Conservation (phyloP, 1,140 invertebrate species). For the Telenomus remus region DNA sequence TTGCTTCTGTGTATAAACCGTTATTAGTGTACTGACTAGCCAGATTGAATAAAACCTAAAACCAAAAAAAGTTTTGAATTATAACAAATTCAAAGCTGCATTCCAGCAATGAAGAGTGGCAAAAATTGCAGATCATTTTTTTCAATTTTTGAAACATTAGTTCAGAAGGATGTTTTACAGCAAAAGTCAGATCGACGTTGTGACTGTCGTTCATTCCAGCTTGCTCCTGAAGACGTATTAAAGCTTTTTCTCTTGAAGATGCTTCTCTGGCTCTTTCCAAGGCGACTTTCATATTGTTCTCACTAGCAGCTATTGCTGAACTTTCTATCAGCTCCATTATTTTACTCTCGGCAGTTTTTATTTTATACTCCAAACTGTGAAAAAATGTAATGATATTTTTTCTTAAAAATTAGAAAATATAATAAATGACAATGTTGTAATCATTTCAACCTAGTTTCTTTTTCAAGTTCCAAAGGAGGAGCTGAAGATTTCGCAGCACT, state of each 20-base stretch:
- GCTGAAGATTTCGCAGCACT: constrained; percentile 71
- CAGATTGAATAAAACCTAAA: constrained; percentile 93
- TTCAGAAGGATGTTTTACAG: constrained; percentile 77
- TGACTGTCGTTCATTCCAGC: constrained; percentile 89
- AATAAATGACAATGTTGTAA: no score
- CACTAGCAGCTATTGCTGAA: constrained; percentile 71
- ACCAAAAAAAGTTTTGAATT: background rate
- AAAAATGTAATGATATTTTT: background rate
- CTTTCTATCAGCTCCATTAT: constrained; percentile 86
- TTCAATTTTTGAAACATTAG: no score
- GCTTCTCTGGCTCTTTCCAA: constrained; percentile 97
- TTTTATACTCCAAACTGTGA: constrained; percentile 87
- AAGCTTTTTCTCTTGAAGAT: constrained; percentile 90
- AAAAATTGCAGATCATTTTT: no score
- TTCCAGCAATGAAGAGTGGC: no score
- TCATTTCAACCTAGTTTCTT: constrained; percentile 81
- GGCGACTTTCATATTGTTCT: constrained; percentile 81
- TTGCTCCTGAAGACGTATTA: constrained; percentile 94
- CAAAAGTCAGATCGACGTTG: constrained; percentile 95
- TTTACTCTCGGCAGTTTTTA: constrained; percentile 86
- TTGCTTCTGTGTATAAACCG: constrained; percentile 95
- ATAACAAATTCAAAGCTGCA: no score
- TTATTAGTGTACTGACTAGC: constrained; percentile 94
- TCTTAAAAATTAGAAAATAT: no score
- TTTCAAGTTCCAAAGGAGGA: constrained; percentile 80